A percentile compares a stretch with the other conserved stretches of the same genome.
phyloP scores from a whole-genome alignment of 2,888 invertebrate genomes.

The Eupithecia subfuscata region DNA sequence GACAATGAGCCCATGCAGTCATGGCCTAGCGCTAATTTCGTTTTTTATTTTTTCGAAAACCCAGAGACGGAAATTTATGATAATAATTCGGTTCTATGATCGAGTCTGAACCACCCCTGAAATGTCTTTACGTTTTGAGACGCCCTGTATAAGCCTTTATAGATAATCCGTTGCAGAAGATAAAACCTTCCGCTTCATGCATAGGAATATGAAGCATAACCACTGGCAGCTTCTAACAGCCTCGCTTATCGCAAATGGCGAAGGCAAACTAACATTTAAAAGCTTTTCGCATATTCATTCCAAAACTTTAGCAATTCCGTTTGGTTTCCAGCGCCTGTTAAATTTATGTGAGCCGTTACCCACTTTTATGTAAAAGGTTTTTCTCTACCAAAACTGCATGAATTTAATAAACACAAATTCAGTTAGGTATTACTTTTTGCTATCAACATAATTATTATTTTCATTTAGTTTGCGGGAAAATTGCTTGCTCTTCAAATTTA shows the following conservation, averaged over 20 bases:
- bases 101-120: not conserved
- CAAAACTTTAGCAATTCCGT: conserved; percentile 71
- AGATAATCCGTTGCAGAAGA: not conserved
- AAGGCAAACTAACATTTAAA: conserved; percentile 55
- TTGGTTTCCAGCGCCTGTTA: conserved; percentile 61
- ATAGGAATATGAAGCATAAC: conserved; percentile 19
- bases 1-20: not conserved
- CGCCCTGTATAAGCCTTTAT: not conserved
- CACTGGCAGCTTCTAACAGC: conserved; percentile 34
- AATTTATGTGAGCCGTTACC: conserved; percentile 62
- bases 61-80: too few species aligned
- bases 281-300: conserved; percentile 70
- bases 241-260: conserved; percentile 49
- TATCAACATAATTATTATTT: conserved; percentile 15
- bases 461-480: conserved; percentile 10
- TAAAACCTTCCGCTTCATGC: conserved; percentile 12
- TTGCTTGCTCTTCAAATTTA: not conserved
- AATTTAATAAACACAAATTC: conserved; percentile 34
- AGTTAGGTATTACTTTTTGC: conserved; percentile 32
- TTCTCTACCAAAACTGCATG: conserved; percentile 28
- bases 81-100: not conserved
- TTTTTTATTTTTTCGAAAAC: not conserved
- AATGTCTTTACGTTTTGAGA: not conserved
- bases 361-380: conserved; percentile 45
- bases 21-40: not conserved